phyloP scores from a whole-genome alignment of 2,888 invertebrate genomes.

The Cataglyphis rosenhaueri region DNA sequence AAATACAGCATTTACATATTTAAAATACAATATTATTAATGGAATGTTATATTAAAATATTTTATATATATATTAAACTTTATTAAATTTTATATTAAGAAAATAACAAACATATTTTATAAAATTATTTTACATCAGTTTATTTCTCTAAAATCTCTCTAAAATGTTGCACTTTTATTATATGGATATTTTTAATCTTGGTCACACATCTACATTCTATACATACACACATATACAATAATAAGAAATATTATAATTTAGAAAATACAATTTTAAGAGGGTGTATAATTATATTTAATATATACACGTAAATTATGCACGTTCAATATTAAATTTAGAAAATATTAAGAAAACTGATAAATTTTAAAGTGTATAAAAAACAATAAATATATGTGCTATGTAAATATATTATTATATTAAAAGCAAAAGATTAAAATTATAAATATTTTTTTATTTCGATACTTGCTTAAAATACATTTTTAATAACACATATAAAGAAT shows the following conservation, averaged over 20 bases:
- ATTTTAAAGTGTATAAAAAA: neutral
- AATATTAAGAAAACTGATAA: neutral
- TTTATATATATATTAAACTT: neutral
- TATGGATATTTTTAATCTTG: neutral
- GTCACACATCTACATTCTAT: neutral
- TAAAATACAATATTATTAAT: too few species aligned
- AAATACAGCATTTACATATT: neutral
- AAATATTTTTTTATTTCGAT: neutral
- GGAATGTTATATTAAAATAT: too few species aligned
- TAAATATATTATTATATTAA: neutral
- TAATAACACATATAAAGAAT: neutral
- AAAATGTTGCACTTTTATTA: neutral
- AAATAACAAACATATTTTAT: neutral
- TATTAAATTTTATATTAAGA: neutral
- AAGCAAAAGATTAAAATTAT: neutral
- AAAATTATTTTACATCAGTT: neutral
- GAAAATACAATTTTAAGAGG: neutral
- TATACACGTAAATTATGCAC: neutral
- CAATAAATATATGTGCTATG: neutral
- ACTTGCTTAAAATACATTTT: neutral
- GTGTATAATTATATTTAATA: neutral
- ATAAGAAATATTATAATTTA: neutral
- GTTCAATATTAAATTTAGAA: neutral
- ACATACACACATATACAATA: neutral
- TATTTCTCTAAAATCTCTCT: neutral